Evolutionary conservation across 2,888 invertebrate species (phyloP).

Genomic region (Ornithoptera alexandrae): DNA sequence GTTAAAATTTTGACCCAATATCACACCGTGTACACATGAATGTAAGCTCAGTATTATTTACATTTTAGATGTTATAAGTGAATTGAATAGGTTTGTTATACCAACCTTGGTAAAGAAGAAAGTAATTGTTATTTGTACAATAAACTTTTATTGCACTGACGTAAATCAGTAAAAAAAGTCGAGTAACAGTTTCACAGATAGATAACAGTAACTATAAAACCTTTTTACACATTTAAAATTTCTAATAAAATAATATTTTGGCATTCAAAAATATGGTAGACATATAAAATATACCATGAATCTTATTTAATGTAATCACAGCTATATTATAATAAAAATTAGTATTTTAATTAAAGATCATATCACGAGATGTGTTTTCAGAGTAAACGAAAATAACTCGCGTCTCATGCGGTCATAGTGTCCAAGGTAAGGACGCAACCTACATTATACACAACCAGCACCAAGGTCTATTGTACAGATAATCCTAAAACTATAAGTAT

Average conservation of each 20-base stretch:
- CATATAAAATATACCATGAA: too few species aligned
- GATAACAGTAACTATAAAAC: neutral
- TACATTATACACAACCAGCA: constrained; percentile 68
- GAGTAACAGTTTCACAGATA: constrained; percentile 1
- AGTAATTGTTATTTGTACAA: neutral
- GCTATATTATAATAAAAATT: neutral
- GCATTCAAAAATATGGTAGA: neutral
- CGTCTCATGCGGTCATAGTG: constrained; percentile 59
- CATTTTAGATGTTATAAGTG: neutral
- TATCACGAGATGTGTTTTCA: constrained; percentile 46
- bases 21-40: neutral
- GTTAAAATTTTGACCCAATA: constrained; percentile 27
- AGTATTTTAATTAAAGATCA: constrained; percentile 33
- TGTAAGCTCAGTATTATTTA: neutral
- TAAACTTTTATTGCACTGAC: constrained; percentile 11
- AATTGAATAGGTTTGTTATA: neutral
- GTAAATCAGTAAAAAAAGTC: neutral
- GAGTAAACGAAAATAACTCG: constrained; percentile 68
- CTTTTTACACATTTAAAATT: constrained; percentile 9
- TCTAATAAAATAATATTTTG: neutral
- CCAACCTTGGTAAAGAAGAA: neutral
- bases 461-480: constrained; percentile 53
- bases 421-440: constrained; percentile 74
- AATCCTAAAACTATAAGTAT: constrained; percentile 22
- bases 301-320: neutral